Evolutionary conservation across 2,888 invertebrate species (phyloP), one percentile per base, ranked within the genome.

Genomic region (Zele albiditarsus): DNA sequence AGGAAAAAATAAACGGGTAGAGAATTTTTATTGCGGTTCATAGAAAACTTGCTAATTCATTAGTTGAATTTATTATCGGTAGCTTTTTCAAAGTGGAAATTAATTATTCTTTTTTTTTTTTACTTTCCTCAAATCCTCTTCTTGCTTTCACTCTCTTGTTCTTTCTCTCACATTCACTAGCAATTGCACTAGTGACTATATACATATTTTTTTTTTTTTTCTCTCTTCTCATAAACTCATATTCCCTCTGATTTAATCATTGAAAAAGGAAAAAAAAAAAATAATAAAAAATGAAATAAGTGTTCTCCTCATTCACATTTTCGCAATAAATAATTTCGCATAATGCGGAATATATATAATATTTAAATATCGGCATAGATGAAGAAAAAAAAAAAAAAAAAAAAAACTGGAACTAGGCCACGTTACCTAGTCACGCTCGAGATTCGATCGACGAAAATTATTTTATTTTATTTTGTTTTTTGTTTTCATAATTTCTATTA

Each of bases 371-470:
- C 67, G 58, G 66, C 33, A 25, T 66, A 57, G 42, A 60, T 42
- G 25, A 16, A 25, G n/a, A 16, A 49, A 58, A 16, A 60, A 57
- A 70, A 53, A 69, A 71, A 58, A 12, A 42, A 42, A 42, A 46
- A 53, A 53, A 53, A 53, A 53, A 23, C 49, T 53, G 23, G 53
- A 53, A 53, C 53, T 53, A 53, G 53, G 74, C 67, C 75, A 77
- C 76, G 77, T 78, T 75, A 73, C 78, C 78, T 78, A 78, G 78
- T 77, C 77, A 79, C 66, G 79, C 77, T 76, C 73, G 76, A 27
- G 67, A 73, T 75, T 68, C 78, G 80, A 74, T 69, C 78, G 78
- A 79, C n/a, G 10, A 57, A 57, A 71, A 72, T 75, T 65, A 75
- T 28, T 76, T 62, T 62, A 42, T 69, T 62, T 62, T 38, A 23